phyloP scores from a whole-genome alignment of 1,140 invertebrate species.

The Phymorhynchus buccinoides region DNA sequence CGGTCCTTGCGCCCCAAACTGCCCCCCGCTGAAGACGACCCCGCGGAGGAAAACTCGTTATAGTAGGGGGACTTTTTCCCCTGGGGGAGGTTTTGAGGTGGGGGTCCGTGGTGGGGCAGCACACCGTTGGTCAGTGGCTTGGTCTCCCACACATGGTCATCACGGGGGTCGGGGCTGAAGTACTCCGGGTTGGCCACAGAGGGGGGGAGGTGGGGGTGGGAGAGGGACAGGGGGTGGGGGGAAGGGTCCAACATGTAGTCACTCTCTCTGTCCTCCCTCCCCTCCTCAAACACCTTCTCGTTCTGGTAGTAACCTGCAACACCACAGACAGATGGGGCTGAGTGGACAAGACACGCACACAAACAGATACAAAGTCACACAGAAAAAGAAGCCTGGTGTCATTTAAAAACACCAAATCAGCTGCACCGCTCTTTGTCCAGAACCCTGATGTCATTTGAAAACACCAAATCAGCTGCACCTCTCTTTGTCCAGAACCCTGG shows the following conservation, averaged over 20 bases:
- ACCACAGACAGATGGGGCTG: background rate
- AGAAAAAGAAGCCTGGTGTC: no score
- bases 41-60: constrained; percentile 11
- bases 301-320: constrained; percentile 52
- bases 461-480: no score
- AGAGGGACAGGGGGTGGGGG: background rate
- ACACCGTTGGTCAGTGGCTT: constrained; percentile 13
- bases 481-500: no score
- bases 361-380: no score
- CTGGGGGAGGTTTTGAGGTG: background rate
- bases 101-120: background rate
- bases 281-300: constrained; percentile 46
- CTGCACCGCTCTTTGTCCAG: no score
- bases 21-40: background rate
- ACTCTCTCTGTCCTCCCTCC: constrained; percentile 22
- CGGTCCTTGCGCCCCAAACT: background rate
- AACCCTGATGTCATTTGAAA: no score
- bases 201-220: background rate
- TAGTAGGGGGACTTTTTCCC: background rate
- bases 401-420: no score
- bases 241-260: constrained; percentile 36
- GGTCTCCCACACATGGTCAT: constrained; percentile 43
- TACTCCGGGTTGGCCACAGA: constrained; percentile 50
- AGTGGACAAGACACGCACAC: no score
- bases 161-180: constrained; percentile 35